These are phyloP conservation scores for Dendrocopos noguchii DNA, from an alignment of 2,113 vertebrate genomes.

Conservation along the genomic window DNA sequence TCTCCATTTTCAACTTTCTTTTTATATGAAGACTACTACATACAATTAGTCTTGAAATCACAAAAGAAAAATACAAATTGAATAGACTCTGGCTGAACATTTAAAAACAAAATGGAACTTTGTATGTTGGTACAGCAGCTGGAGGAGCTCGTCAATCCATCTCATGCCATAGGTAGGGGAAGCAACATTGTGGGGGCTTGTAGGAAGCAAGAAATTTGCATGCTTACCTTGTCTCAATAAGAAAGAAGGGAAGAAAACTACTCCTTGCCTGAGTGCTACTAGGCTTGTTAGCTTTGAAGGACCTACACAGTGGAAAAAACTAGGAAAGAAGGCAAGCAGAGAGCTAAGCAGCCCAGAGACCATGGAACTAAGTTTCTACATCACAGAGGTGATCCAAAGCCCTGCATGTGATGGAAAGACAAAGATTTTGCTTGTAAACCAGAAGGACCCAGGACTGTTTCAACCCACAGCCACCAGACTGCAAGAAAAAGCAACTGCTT, in stretches of 20 bases:
- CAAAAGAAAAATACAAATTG: neutral
- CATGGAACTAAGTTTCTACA: neutral
- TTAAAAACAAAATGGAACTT: neutral
- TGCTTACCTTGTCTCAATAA: constrained; percentile 8
- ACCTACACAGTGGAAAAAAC: neutral
- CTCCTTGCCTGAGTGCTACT: neutral
- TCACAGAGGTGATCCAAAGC: neutral
- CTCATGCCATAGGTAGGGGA: neutral
- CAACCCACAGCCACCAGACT: neutral
- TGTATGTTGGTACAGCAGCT: neutral
- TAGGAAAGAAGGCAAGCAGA: neutral
- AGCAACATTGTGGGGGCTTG: accelerated
- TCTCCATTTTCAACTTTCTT: neutral
- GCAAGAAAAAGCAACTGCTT: neutral
- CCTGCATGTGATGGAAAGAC: neutral
- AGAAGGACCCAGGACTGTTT: neutral
- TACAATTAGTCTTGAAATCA: neutral
- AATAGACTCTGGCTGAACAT: neutral
- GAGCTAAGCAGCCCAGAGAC: neutral
- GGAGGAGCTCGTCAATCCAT: neutral
- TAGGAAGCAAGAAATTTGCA: neutral
- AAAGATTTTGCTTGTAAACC: neutral
- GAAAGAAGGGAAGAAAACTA: constrained; percentile 19
- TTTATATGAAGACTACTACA: neutral
- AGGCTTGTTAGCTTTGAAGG: neutral